Conservation (phyloP, 2,113 vertebrate species). For the Toxostoma redivivum region DNA sequence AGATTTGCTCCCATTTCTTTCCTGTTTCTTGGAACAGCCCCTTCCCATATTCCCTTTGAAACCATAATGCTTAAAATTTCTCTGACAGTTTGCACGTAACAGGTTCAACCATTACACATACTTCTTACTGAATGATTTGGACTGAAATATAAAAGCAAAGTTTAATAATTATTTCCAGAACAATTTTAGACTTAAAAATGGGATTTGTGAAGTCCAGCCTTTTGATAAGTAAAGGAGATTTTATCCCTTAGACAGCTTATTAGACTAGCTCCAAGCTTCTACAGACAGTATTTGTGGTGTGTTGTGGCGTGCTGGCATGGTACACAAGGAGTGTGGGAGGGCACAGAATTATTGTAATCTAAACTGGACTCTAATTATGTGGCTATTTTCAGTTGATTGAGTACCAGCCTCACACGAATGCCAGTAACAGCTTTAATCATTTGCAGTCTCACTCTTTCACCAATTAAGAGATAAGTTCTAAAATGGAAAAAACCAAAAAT, state of each 20-base stretch:
- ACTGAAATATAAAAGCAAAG: not conserved
- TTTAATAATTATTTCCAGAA: not conserved
- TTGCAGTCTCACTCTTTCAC: not conserved
- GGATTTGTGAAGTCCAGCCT: not conserved
- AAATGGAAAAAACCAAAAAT: not conserved
- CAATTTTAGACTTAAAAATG: not conserved
- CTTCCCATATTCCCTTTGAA: not conserved
- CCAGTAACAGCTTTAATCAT: not conserved
- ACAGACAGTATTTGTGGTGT: not conserved
- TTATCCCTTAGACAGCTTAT: not conserved
- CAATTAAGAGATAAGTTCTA: not conserved
- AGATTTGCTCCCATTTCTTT: not conserved
- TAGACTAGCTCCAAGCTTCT: not conserved
- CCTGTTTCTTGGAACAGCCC: not conserved
- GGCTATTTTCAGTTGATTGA: not conserved
- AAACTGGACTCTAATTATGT: not conserved
- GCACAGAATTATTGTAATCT: not conserved
- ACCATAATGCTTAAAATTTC: not conserved
- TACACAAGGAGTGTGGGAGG: rapidly evolving
- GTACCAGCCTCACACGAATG: not conserved
- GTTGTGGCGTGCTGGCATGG: not conserved
- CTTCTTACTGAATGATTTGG: not conserved
- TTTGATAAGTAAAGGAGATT: not conserved
- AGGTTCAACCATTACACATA: not conserved
- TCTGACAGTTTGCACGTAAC: not conserved